phyloP scores from a whole-genome alignment of 2,113 vertebrate genomes.

The Thamnophis sirtalis region DNA sequence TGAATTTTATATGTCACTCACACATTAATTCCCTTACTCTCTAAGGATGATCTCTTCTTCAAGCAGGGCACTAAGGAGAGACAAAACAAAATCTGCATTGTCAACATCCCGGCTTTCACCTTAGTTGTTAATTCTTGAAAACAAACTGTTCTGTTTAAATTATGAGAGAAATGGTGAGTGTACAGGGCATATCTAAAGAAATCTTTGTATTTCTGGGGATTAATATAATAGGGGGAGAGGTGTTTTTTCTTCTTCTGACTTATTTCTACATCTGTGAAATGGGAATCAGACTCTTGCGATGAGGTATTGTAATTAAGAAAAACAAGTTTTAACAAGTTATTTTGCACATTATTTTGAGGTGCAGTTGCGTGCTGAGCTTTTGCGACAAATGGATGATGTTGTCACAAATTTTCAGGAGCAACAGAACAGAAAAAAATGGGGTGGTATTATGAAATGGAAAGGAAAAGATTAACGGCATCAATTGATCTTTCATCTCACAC shows the following conservation, averaged over 20 bases:
- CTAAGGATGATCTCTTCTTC: background rate
- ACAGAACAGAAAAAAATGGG: background rate
- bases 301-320: background rate
- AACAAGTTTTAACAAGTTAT: background rate
- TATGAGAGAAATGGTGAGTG: background rate
- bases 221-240: background rate
- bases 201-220: background rate
- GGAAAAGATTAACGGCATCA: slow-evolving; percentile 14
- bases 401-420: background rate
- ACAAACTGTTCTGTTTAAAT: background rate
- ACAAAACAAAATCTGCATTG: background rate
- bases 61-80: background rate
- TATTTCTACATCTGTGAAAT: background rate
- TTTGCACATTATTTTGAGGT: background rate
- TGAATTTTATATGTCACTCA: background rate
- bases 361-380: background rate
- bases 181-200: background rate
- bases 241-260: background rate
- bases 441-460: background rate
- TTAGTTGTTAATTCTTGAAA: background rate
- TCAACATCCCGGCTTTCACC: background rate
- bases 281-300: background rate
- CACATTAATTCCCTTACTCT: background rate
- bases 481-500: slow-evolving; percentile 11
- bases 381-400: background rate